These are phyloP conservation scores for Drosophila serrata DNA, from an alignment of 1,140 invertebrate species.

Conservation along the genomic window DNA sequence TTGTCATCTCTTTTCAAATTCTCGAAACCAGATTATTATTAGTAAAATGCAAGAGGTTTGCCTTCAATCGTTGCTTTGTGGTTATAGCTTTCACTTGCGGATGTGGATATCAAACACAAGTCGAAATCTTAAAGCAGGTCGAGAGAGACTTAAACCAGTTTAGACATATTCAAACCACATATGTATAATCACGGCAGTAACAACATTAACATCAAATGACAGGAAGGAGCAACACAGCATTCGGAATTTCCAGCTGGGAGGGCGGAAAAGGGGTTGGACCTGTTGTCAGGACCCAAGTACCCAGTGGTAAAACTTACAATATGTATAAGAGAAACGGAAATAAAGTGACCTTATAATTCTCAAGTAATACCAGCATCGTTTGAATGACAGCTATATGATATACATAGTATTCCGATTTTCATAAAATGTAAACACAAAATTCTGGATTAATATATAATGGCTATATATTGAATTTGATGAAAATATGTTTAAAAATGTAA, in stretches of 20 bases:
- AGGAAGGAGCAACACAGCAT: constrained; percentile 10
- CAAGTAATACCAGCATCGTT: too few species aligned
- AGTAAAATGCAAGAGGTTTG: constrained; percentile 9
- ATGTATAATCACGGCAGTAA: constrained; percentile 43
- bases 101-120: constrained; percentile 4
- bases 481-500: too few species aligned
- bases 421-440: too few species aligned
- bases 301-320: constrained; percentile 31
- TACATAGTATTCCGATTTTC: too few species aligned
- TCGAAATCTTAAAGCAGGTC: constrained; percentile 23
- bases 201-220: constrained; percentile 8
- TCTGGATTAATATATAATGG: too few species aligned
- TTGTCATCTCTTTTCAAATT: neutral
- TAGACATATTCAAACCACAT: constrained; percentile 35
- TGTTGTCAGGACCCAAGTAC: constrained; percentile 4
- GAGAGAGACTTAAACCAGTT: constrained; percentile 58
- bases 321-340: neutral
- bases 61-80: constrained; percentile 12
- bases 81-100: constrained; percentile 30
- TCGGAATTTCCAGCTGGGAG: neutral
- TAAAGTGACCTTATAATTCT: neutral
- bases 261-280: neutral
- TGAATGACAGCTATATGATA: too few species aligned
- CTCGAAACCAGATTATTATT: neutral
- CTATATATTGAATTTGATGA: too few species aligned